A percentile compares a stretch with the other conserved stretches of the same genome.
These are phyloP conservation scores for Euthynnus affinis DNA, from an alignment of 2,797 vertebrate genomes.

Conservation along the genomic window DNA sequence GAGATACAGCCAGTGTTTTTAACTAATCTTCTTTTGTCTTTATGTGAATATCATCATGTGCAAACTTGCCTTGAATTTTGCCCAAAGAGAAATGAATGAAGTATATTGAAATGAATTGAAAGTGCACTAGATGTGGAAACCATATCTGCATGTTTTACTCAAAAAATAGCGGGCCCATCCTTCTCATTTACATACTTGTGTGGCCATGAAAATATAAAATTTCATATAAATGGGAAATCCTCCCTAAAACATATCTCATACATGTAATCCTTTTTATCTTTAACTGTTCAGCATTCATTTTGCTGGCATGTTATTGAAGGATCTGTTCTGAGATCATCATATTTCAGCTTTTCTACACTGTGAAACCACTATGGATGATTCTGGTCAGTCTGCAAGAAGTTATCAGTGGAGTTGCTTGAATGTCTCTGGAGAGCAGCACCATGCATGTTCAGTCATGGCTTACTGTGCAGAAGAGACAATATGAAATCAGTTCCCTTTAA, in stretches of 20 bases:
- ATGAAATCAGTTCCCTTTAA: not conserved
- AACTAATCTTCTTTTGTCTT: not conserved
- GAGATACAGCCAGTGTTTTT: not conserved
- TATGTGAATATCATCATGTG: not conserved
- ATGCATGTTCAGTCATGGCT: not conserved
- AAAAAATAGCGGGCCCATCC: not conserved
- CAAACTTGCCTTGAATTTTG: not conserved
- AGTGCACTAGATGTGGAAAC: not conserved
- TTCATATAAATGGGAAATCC: not conserved
- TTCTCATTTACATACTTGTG: not conserved
- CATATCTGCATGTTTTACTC: not conserved
- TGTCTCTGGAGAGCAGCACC: constrained; percentile 12
- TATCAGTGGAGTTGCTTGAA: not conserved
- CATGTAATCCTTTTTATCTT: constrained; percentile 16
- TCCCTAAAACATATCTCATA: not conserved
- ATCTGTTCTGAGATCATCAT: not conserved
- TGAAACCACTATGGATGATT: not conserved
- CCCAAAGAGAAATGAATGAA: not conserved
- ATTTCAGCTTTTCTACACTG: not conserved
- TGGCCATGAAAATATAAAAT: not conserved
- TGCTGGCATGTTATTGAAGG: not conserved
- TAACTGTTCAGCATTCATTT: not conserved
- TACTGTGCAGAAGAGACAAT: not conserved
- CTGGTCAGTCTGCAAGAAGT: not conserved
- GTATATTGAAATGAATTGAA: not conserved